These are phyloP conservation scores for Sepiola atlantica DNA, from an alignment of 2,888 invertebrate genomes.

Conservation along the genomic window DNA sequence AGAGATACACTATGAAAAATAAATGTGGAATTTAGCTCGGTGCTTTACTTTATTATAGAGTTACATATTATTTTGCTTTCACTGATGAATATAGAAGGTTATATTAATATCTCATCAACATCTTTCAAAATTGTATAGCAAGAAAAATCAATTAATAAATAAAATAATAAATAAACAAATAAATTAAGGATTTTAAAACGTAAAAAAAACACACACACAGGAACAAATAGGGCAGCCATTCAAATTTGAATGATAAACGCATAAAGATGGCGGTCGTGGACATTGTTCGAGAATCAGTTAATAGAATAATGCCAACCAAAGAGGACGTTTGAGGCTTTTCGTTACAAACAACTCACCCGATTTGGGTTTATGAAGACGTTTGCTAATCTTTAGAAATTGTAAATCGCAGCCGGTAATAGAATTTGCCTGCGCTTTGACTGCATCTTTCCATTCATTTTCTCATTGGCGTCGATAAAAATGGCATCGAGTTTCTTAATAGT, in stretches of 20 bases:
- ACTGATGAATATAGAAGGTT: background rate
- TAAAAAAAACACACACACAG: background rate
- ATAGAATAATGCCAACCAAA: background rate
- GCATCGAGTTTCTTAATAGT: background rate
- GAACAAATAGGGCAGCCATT: background rate
- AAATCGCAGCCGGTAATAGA: constrained; percentile 32
- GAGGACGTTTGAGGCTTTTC: background rate
- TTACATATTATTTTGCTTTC: background rate
- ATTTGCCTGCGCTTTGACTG: constrained; percentile 15
- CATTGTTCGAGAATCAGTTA: background rate
- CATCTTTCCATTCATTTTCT: background rate
- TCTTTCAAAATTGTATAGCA: background rate
- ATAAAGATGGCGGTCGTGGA: background rate
- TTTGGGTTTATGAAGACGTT: constrained; percentile 21
- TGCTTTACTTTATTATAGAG: too few relatives aligned
- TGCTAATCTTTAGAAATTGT: constrained; percentile 13
- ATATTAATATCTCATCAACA: background rate
- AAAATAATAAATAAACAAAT: too few relatives aligned
- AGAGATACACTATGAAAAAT: too few relatives aligned
- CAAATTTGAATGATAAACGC: background rate
- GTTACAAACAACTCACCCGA: constrained; percentile 9
- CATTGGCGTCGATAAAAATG: background rate
- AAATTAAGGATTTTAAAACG: background rate
- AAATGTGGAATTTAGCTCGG: too few relatives aligned
- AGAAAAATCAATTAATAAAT: too few relatives aligned